Evolutionary conservation across 2,888 invertebrate genomes (phyloP).

Genomic region (Eupithecia subfuscata): DNA sequence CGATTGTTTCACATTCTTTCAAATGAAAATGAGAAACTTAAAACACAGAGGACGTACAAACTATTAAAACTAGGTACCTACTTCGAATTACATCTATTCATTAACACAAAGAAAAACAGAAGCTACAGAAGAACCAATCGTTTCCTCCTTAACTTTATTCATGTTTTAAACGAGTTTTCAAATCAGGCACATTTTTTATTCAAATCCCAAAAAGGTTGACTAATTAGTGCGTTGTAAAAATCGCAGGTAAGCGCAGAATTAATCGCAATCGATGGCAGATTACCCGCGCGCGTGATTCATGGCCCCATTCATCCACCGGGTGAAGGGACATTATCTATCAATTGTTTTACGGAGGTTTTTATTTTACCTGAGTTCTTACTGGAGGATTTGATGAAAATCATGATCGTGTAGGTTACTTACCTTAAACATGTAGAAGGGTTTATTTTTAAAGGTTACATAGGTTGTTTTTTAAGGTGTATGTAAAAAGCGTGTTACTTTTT

Average conservation of each 20-base stretch:
- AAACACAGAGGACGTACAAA: too few species aligned
- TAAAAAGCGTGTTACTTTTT: too few species aligned
- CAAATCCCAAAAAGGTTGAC: slow-evolving; percentile 22
- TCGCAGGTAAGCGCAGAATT: slow-evolving; percentile 30
- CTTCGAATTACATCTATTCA: neutral
- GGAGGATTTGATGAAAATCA: neutral
- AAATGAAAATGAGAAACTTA: too few species aligned
- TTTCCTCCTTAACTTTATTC: neutral
- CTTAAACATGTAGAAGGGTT: neutral
- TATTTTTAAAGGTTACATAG: too few species aligned
- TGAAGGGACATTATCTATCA: slow-evolving; percentile 29
- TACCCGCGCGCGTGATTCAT: slow-evolving; percentile 31
- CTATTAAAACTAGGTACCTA: neutral
- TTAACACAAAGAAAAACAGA: neutral
- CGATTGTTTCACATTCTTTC: too few species aligned
- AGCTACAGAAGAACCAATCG: neutral
- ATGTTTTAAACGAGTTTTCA: neutral
- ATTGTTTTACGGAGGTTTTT: slow-evolving; percentile 18
- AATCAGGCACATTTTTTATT: slow-evolving; percentile 10
- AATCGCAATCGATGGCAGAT: slow-evolving; percentile 36
- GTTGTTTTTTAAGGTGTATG: too few species aligned
- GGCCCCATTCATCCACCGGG: slow-evolving; percentile 22
- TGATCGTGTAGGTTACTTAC: neutral
- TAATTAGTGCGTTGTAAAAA: slow-evolving; percentile 31
- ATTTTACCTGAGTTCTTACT: slow-evolving; percentile 1